These are phyloP conservation scores for Porites lobata DNA, from an alignment of 92 coral and sea anemone genomes.

Conservation along the genomic window DNA sequence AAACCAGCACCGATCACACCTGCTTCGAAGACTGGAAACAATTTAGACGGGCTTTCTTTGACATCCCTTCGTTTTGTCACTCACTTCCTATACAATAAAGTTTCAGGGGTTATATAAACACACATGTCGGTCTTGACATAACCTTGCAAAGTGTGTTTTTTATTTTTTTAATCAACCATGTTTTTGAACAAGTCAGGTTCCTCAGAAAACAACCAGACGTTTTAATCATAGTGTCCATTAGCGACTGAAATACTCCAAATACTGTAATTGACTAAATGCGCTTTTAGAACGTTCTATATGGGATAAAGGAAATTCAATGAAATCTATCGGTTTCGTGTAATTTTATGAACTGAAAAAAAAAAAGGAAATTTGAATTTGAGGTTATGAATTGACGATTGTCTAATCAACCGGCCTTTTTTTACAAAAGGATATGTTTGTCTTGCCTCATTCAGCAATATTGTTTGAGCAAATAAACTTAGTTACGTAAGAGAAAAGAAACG, in stretches of 20 bases:
- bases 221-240: neutral
- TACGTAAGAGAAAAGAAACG: too few relatives aligned
- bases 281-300: too few relatives aligned
- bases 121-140: conserved; percentile 6
- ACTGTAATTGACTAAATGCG: too few relatives aligned
- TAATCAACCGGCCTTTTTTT: too few relatives aligned
- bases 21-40: conserved; percentile 23
- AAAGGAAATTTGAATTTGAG: too few relatives aligned
- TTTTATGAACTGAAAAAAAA: too few relatives aligned
- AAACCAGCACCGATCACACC: neutral
- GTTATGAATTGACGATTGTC: too few relatives aligned
- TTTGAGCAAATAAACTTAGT: too few relatives aligned
- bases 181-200: too few relatives aligned
- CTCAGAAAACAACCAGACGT: neutral
- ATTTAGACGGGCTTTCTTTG: conserved; percentile 5
- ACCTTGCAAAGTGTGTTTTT: neutral
- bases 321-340: conserved; percentile 4
- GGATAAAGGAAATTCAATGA: neutral
- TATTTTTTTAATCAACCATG: neutral
- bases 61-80: conserved; percentile 10
- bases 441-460: too few relatives aligned
- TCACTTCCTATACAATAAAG: conserved; percentile 29
- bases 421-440: too few relatives aligned
- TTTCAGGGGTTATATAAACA: neutral
- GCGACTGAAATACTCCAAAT: neutral